Base-by-base conservation (phyloP, 2,888 invertebrate genomes). In the Drosophila putrida region DNA sequence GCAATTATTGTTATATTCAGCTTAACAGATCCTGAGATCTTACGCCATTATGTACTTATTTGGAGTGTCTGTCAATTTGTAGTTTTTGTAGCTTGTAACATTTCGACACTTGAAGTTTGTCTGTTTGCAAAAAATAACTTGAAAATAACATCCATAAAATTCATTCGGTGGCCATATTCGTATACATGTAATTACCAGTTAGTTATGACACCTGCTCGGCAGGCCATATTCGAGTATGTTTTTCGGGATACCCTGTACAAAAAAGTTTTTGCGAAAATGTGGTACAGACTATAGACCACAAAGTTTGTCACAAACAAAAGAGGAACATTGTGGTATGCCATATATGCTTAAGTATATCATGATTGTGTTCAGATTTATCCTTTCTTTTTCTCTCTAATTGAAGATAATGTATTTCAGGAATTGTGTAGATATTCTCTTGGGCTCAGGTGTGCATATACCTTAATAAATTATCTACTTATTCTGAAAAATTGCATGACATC, bases 141-240 rank as follows among this genome's bases (percentile, higher is more conserved):
- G 13, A 50, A 53, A 64, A 49, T n/a, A n/a, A n/a, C 35, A 41
- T 51, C 55, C 35, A 71, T 36, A n/a, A 44, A 51, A 71, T 60
- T 20, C 36, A 41, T 28, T 4, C n/a, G 47, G 39, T 63, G 8
- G 44, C 66, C 82, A 54, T 75, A 70, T 55, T 20, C 38, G 46
- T 38, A 6, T 4, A 63, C 65, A 49, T 69, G 75, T 80, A 78
- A 72, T 81, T 73, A 73, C 63, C 69, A 65, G 75, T 81, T 73
- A 67, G 84, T 87, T 87, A 76, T 82, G 87, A 87, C 82, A 82
- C 82, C 82, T 82, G 87, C 53, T 59, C 41, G 39, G 43, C 59
- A 8, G 49, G 36, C 72, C 70, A 54, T 69, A 54, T 68, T 54
- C 13, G 57, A 54, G 39, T 31, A 41, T 28, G n/a, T 51, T 8